Conservation (phyloP, 2,797 vertebrate species). For the Valencia hispanica region DNA sequence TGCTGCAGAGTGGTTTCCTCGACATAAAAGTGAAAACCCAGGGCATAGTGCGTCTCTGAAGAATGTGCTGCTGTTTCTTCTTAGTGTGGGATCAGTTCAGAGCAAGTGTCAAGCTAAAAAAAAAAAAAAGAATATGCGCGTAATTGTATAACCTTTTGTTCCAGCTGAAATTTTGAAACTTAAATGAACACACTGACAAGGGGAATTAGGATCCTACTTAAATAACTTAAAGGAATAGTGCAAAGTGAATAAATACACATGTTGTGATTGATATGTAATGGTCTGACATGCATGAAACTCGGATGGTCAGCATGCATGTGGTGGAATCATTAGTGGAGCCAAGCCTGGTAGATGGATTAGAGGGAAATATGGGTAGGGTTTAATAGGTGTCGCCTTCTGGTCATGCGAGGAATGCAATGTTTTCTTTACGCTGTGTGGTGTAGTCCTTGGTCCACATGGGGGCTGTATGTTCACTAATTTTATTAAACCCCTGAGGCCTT, state of each 20-base stretch:
- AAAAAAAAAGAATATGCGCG: neutral
- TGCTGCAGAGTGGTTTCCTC: neutral
- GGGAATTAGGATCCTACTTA: neutral
- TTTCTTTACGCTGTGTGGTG: neutral
- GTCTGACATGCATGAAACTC: neutral
- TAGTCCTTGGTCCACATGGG: neutral
- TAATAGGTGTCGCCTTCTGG: neutral
- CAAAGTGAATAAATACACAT: neutral
- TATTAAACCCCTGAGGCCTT: neutral
- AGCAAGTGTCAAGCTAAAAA: neutral
- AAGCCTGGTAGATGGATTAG: neutral
- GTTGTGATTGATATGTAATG: neutral
- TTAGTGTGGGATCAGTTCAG: neutral
- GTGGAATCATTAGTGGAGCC: neutral
- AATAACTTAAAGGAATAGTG: neutral
- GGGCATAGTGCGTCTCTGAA: slow-evolving; percentile 3
- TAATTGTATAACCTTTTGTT: neutral
- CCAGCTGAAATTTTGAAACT: neutral
- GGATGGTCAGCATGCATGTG: neutral
- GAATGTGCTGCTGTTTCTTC: neutral
- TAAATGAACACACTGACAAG: neutral
- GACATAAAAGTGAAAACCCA: slow-evolving; percentile 6
- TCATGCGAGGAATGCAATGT: neutral
- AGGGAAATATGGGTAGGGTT: neutral
- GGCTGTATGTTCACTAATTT: neutral